Percentiles rank a stretch among this genome's conserved stretches.
These are phyloP conservation scores for Neomonachus schauinslandi DNA, from an alignment of 2,113 vertebrate genomes.

Conservation along the genomic window DNA sequence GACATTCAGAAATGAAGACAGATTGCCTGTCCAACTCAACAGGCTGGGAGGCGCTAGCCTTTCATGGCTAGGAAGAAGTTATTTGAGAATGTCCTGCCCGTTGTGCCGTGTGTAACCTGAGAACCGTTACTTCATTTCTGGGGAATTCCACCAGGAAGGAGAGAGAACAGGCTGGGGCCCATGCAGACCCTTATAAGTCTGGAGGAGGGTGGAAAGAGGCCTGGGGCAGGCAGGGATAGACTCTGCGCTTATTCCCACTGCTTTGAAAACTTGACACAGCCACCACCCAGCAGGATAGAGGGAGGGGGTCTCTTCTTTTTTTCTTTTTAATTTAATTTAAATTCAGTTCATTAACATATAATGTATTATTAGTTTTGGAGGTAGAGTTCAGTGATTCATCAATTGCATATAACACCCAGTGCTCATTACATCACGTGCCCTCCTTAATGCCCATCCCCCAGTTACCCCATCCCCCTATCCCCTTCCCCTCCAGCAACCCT, in stretches of 20 bases:
- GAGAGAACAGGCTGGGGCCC: background rate
- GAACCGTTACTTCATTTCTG: background rate
- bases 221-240: background rate
- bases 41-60: slow-evolving; percentile 47
- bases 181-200: background rate
- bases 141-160: background rate
- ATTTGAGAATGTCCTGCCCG: background rate
- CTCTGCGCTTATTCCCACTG: background rate
- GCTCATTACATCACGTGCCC: background rate
- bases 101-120: background rate
- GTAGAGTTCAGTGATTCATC: background rate
- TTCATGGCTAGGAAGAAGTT: background rate
- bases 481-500: background rate
- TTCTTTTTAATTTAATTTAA: background rate
- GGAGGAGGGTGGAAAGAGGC: background rate
- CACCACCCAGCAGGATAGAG: background rate
- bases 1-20: slow-evolving; percentile 71
- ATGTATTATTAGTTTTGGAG: background rate
- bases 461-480: background rate
- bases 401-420: background rate
- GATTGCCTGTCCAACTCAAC: slow-evolving; percentile 60
- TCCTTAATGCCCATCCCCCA: background rate
- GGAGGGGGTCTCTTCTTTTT: background rate
- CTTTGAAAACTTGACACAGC: background rate
- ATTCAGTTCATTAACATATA: background rate